Base-by-base conservation (phyloP, 1,140 invertebrate genomes). In the Drosophila setifemur region DNA sequence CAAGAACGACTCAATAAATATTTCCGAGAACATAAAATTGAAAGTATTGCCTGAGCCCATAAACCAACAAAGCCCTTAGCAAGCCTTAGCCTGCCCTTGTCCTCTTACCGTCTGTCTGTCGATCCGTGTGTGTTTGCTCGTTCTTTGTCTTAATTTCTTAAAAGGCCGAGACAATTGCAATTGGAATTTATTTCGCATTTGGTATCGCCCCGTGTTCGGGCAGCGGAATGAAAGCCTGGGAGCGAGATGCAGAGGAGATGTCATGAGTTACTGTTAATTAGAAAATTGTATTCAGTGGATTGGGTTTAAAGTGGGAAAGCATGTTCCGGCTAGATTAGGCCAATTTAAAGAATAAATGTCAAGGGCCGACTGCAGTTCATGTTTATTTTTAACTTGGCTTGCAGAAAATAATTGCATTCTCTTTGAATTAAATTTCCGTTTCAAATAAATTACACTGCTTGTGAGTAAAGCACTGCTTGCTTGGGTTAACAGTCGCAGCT, bases 201-300 rank as follows among this genome's bases (percentile, higher is more conserved):
- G 21, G 21, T 23, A 23, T 2, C n/a, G n/a, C n/a, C 2, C 21
- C 2, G 40, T 63, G 48, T 60, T 53, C 53, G 40, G 40, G 35
- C 5, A 33, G 8, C 33, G 35, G 58, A 5, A 29, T 23, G 49
- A n/a, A 11, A 9, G 21, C 2, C 31, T 11, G 9, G 33, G 12
- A 42, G 18, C 19, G 7, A 18, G 21, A 2, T 25, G 19, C 25
- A 25, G 7, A 9, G 31, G 33, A 39, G 33, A 39, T 61, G 33
- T 40, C 60, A 49, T 74, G 64, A 79, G 69, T 79, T 79, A 79
- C 69, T 79, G 75, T 73, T 79, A 79, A 79, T 79, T 79, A 70
- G 63, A 79, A 79, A 79, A 79, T 79, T 70, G 75, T 78, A 35
- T 47, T 47, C 53, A 60, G 53, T 48, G 31, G 26, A 31, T 52